A percentile compares a stretch with the other conserved stretches of the same genome.
Evolutionary conservation across 2,888 invertebrate species (phyloP).

Genomic region (Drosophila demipolita): DNA sequence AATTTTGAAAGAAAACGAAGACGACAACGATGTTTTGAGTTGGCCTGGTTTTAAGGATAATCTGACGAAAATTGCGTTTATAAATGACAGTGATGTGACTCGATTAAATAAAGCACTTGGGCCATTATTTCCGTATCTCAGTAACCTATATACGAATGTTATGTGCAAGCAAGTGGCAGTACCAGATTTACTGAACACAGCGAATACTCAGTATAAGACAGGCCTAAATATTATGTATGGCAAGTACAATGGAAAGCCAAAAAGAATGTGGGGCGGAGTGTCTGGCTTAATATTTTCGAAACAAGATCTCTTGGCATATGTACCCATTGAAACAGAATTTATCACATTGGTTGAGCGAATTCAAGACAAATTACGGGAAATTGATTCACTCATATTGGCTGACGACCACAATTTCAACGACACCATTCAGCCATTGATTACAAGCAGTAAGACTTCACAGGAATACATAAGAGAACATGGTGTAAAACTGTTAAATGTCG

Average conservation of each 20-base stretch:
- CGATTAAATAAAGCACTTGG: not conserved
- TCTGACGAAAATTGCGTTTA: not conserved
- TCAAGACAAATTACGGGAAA: not conserved
- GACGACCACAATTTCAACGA: not conserved
- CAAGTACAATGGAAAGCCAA: not conserved
- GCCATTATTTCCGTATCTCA: not conserved
- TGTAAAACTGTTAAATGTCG: not conserved
- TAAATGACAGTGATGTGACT: not conserved
- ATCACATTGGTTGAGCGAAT: not conserved
- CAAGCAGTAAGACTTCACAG: not conserved
- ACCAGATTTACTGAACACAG: not conserved
- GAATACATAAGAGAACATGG: slow-evolving; percentile 10
- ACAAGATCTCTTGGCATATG: not conserved
- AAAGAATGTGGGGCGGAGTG: not conserved
- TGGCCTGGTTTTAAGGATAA: slow-evolving; percentile 5
- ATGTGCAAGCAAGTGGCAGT: not conserved
- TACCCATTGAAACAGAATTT: not conserved
- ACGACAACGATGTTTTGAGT: not conserved
- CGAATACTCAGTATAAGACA: not conserved
- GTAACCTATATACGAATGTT: not conserved
- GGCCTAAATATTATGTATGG: not conserved
- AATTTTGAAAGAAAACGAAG: not conserved
- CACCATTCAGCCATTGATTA: slow-evolving; percentile 1
- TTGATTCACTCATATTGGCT: not conserved
- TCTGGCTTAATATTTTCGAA: too few relatives aligned